phyloP scores from a whole-genome alignment of 37 sponge, comb jelly and placozoan species.

The Oscarella lobularis region DNA sequence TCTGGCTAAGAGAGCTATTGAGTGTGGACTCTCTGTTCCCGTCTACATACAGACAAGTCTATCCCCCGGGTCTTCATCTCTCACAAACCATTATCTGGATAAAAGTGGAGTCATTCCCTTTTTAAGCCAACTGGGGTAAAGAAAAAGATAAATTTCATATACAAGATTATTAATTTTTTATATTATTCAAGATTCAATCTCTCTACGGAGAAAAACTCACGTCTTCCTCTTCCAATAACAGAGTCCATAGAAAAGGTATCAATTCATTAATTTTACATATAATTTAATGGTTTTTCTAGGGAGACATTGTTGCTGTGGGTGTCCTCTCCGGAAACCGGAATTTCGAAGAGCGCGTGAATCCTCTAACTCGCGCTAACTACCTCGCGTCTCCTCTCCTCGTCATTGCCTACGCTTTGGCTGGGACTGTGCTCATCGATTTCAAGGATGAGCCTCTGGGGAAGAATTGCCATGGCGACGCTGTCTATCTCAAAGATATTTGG shows the following conservation, averaged over 20 bases:
- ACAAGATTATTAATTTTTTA: too few relatives aligned
- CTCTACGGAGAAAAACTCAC: too few relatives aligned
- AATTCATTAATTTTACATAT: too few relatives aligned
- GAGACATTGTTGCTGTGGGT: constrained; percentile 78
- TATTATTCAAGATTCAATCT: too few relatives aligned
- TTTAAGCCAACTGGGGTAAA: constrained; percentile 67
- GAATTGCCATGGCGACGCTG: constrained; percentile 32
- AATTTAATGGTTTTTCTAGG: too few relatives aligned
- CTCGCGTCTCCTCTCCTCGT: constrained; percentile 87
- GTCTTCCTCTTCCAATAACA: too few relatives aligned
- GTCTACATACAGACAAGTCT: constrained; percentile 83
- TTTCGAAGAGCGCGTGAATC: constrained; percentile 90
- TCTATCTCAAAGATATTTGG: constrained; percentile 86
- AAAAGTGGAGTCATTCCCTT: constrained; percentile 82
- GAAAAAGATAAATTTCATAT: not conserved
- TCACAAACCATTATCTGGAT: constrained; percentile 73
- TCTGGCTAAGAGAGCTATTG: constrained; percentile 69
- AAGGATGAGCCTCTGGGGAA: constrained; percentile 77
- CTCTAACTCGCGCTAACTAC: constrained; percentile 86
- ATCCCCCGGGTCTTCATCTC: constrained; percentile 73
- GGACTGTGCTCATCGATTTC: constrained; percentile 76
- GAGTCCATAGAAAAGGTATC: not conserved
- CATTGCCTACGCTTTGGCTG: constrained; percentile 89
- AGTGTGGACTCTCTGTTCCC: constrained; percentile 54
- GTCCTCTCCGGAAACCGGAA: constrained; percentile 86